Base-by-base conservation (phyloP, 2,113 vertebrate genomes). In the Percopsis transmontana region DNA sequence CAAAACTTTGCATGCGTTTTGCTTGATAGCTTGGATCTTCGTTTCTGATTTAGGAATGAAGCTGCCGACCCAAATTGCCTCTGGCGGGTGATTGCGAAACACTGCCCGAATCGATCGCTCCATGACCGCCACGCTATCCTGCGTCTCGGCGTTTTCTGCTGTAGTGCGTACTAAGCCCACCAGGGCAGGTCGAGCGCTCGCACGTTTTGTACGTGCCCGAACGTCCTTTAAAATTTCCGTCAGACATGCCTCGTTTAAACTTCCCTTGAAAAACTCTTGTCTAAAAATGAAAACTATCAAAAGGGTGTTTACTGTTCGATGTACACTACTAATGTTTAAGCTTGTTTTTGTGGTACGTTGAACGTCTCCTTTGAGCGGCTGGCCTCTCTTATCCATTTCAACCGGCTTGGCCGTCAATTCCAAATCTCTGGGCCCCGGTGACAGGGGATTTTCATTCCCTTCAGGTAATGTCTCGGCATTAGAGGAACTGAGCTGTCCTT, bases 161-260 rank as follows among this genome's bases (percentile, higher is more conserved):
- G 11, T 23, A 1, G 66, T 40, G 75, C 60, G 80, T 23, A 93
- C 65, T 68, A 93, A 87, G 70, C 91, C 92, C 42, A 93, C 56
- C 69, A 93, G 67, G 54, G 90, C 92, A 1, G 91, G 89, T 1
- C 42, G 62, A 13, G 54, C 18, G 20, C 61, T 39, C 20, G 69
- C 73, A 10, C 72, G 75, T 73, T 79, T 89, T 1, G 85, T 85
- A 1, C 91, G 89, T 10, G 75, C 79, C 56, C 68, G 84, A 6
- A 93, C 81, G 23, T 93, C 92, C 68, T 88, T 92, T 15, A 93
- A 24, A 27, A 92, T 91, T 73, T 90, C 91, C 19, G 80, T 82
- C 13, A 91, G 8, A 50, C 74, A 83, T 41, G 39, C 19, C 0
- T 54, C 33, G 62, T 87, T 89, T 3, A 64, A 42, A 0, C 10